phyloP scores from a whole-genome alignment of 2,113 vertebrate species.

The Gavia stellata region DNA sequence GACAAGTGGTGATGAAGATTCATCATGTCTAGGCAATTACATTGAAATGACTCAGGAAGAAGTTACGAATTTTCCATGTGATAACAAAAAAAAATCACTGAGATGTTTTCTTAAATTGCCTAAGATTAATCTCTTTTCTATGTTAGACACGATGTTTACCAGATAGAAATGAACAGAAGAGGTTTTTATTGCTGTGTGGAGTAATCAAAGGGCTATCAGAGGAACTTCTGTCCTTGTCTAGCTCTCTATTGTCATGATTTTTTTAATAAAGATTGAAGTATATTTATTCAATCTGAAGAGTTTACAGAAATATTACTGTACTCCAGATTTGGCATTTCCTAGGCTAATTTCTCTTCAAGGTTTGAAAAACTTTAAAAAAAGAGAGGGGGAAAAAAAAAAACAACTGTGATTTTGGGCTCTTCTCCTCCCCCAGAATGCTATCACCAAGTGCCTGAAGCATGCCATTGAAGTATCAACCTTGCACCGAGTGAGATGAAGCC shows the following conservation, averaged over 20 bases:
- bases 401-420: not conserved
- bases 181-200: not conserved
- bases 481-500: not conserved
- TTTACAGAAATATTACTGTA: not conserved
- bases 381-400: rapidly evolving
- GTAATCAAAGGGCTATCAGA: not conserved
- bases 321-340: not conserved
- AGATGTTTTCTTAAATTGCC: not conserved
- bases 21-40: not conserved
- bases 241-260: not conserved
- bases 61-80: not conserved
- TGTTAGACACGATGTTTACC: not conserved
- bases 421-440: not conserved
- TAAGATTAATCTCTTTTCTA: not conserved
- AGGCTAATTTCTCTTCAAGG: not conserved
- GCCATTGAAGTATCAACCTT: not conserved
- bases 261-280: not conserved
- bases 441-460: not conserved
- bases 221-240: not conserved
- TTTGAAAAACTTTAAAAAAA: not conserved
- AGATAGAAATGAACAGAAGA: not conserved
- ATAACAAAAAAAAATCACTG: not conserved
- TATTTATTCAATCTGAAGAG: not conserved
- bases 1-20: not conserved
- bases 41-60: not conserved